A percentile compares a stretch with the other conserved stretches of the same genome.
Conservation (phyloP, 2,797 vertebrate genomes). For the Pipistrellus nathusii region DNA sequence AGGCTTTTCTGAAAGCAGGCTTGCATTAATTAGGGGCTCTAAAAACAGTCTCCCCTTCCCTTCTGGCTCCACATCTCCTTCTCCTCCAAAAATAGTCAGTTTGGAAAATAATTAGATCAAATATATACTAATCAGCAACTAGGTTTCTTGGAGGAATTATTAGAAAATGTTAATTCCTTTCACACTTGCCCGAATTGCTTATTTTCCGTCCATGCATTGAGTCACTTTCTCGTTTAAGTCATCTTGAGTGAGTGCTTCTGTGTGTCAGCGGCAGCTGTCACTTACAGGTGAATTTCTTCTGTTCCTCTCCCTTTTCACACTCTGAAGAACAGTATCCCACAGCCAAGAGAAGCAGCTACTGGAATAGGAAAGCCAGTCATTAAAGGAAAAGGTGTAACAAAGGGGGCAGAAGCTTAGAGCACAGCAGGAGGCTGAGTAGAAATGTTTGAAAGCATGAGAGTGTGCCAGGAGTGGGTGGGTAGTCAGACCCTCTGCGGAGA, state of each 20-base stretch:
- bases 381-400: not conserved
- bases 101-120: constrained; percentile 65
- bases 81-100: constrained; percentile 49
- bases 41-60: constrained; percentile 39
- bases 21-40: constrained; percentile 66
- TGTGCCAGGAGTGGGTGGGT: not conserved
- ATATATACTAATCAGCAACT: constrained; percentile 37
- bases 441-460: not conserved
- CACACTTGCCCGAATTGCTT: constrained; percentile 56
- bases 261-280: constrained; percentile 71
- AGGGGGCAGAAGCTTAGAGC: not conserved
- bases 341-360: constrained; percentile 24
- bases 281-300: constrained; percentile 63
- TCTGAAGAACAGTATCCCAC: constrained; percentile 22
- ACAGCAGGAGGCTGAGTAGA: not conserved
- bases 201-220: constrained; percentile 61
- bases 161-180: constrained; percentile 56
- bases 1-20: constrained; percentile 62
- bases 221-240: constrained; percentile 69
- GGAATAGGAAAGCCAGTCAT: not conserved
- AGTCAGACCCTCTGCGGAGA: not conserved
- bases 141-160: constrained; percentile 41
- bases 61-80: constrained; percentile 48
- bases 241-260: constrained; percentile 78
- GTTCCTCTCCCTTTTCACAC: constrained; percentile 58